phyloP scores from a whole-genome alignment of 2,888 invertebrate species.

The Drosophila planitibia region DNA sequence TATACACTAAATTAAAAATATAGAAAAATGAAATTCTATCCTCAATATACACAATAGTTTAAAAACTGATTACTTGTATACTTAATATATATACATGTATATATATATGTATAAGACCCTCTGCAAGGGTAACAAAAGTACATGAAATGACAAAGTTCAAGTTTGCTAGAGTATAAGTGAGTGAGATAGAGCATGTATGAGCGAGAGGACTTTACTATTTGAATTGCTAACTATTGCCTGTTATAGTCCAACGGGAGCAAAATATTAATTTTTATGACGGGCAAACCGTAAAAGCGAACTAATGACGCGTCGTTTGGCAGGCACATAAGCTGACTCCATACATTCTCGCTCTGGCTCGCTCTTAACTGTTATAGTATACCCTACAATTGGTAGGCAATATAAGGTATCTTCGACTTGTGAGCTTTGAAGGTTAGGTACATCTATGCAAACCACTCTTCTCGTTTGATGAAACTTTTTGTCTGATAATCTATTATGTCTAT shows the following conservation, averaged over 20 bases:
- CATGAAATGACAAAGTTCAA: not conserved
- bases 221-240: slow-evolving; percentile 43
- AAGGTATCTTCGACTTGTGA: not conserved
- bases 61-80: not conserved
- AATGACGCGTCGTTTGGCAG: slow-evolving; percentile 50
- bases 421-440: not conserved
- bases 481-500: not conserved
- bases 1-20: not conserved
- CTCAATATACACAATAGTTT: not conserved
- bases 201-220: not conserved
- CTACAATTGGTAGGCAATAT: not conserved
- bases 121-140: not conserved
- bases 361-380: not conserved
- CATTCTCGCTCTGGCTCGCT: not conserved
- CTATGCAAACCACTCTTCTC: not conserved
- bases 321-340: slow-evolving; percentile 43
- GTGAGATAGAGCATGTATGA: not conserved
- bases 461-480: not conserved
- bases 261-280: slow-evolving; percentile 69
- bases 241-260: slow-evolving; percentile 50
- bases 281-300: slow-evolving; percentile 69
- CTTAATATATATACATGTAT: accelerated
- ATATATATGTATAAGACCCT: not conserved
- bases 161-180: not conserved
- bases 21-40: too few relatives aligned